A percentile compares a stretch with the other conserved stretches of the same genome.
These are phyloP conservation scores for Lycaon pictus DNA, from an alignment of 2,113 vertebrate species.

Conservation along the genomic window DNA sequence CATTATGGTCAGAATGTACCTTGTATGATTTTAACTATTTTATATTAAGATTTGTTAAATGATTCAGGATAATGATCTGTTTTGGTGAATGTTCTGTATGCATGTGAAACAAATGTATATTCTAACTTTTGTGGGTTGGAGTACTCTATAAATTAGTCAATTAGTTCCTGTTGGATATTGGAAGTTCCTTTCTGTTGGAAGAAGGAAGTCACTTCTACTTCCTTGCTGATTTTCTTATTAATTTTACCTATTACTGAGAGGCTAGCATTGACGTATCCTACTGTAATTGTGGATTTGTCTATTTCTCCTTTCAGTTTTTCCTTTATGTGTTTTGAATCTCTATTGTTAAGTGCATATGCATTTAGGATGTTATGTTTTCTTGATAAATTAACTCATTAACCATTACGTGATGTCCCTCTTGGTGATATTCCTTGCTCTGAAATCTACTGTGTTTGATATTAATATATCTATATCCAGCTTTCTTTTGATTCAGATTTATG, in stretches of 20 bases:
- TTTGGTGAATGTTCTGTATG: background rate
- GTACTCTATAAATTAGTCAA: background rate
- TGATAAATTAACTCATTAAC: background rate
- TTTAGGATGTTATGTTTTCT: conserved; percentile 26
- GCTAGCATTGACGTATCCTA: background rate
- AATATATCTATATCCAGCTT: background rate
- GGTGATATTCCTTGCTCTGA: background rate
- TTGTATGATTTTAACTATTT: conserved; percentile 25
- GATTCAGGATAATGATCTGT: background rate
- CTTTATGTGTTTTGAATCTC: background rate
- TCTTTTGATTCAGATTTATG: conserved; percentile 17
- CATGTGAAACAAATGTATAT: background rate
- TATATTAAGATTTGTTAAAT: background rate
- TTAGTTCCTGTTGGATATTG: background rate
- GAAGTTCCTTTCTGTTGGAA: too few species aligned
- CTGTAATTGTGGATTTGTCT: background rate
- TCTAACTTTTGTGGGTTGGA: background rate
- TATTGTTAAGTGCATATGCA: background rate
- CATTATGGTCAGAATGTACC: background rate
- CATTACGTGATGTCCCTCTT: background rate
- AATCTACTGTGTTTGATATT: background rate
- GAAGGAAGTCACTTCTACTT: background rate
- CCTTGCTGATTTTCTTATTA: conserved; percentile 30
- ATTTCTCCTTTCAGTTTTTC: background rate
- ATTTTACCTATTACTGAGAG: background rate